A percentile compares a stretch with the other conserved stretches of the same genome.
Evolutionary conservation across 2,888 invertebrate genomes (phyloP).

Genomic region (Noctua fimbriata): DNA sequence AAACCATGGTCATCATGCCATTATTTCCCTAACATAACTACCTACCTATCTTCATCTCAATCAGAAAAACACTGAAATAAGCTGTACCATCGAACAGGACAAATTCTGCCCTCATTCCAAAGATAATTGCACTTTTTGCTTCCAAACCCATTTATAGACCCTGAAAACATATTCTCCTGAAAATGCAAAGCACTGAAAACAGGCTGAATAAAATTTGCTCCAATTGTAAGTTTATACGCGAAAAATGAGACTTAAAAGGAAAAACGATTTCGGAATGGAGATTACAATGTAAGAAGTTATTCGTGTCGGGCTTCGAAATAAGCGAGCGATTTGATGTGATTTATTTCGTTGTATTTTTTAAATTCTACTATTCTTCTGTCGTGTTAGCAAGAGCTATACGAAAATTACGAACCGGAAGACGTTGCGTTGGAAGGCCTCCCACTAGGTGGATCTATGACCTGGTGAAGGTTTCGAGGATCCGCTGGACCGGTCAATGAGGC

Average conservation of each 20-base stretch:
- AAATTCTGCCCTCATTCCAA: constrained; percentile 15
- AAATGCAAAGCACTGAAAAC: constrained; percentile 55
- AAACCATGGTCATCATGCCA: background rate
- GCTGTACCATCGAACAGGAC: background rate
- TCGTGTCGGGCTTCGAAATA: constrained; percentile 43
- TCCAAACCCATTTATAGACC: constrained; percentile 3
- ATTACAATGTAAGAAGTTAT: constrained; percentile 66
- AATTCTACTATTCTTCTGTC: background rate
- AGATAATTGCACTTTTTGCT: constrained; percentile 26
- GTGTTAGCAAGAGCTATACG: background rate
- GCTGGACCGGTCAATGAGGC: too few relatives aligned
- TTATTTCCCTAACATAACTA: too few relatives aligned
- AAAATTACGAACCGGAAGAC: too few relatives aligned
- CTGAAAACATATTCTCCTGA: constrained; percentile 47
- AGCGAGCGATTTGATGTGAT: constrained; percentile 17
- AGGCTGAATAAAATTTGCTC: constrained; percentile 54
- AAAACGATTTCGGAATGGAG: constrained; percentile 68
- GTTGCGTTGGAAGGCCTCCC: too few relatives aligned
- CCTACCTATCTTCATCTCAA: background rate
- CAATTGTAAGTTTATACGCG: constrained; percentile 61
- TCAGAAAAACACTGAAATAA: background rate
- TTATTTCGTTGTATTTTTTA: background rate
- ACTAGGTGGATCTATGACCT: too few relatives aligned
- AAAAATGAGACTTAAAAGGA: constrained; percentile 65
- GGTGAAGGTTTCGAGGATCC: too few relatives aligned